These are phyloP conservation scores for Eledona agricola DNA, from an alignment of 2,888 invertebrate genomes.

Conservation along the genomic window DNA sequence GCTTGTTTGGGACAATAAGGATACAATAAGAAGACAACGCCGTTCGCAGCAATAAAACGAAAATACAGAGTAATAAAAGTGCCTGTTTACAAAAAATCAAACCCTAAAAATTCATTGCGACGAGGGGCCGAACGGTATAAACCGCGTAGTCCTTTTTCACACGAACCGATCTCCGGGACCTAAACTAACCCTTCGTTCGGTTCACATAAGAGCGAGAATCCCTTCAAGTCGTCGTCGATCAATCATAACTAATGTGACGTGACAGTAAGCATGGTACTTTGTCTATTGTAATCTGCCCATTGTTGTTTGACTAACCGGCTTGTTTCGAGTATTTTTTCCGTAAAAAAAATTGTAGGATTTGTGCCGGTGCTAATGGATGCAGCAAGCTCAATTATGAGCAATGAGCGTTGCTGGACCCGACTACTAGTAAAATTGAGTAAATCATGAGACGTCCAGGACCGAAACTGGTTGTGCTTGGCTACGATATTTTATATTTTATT, in stretches of 20 bases:
- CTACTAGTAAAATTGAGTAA: slow-evolving; percentile 45
- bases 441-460: slow-evolving; percentile 52
- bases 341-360: slow-evolving; percentile 42
- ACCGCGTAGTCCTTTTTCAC: slow-evolving; percentile 57
- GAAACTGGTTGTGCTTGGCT: slow-evolving; percentile 54
- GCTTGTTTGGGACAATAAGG: slow-evolving; percentile 53
- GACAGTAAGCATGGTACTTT: slow-evolving; percentile 63
- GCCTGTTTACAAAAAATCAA: slow-evolving; percentile 53
- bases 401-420: too few species aligned
- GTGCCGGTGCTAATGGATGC: too few species aligned
- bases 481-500: slow-evolving; percentile 56
- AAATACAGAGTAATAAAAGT: slow-evolving; percentile 34
- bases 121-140: slow-evolving; percentile 56
- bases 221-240: slow-evolving; percentile 53
- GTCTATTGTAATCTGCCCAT: slow-evolving; percentile 64
- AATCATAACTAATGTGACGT: slow-evolving; percentile 64
- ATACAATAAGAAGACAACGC: slow-evolving; percentile 51
- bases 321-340: slow-evolving; percentile 56
- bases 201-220: slow-evolving; percentile 50
- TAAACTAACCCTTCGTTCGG: slow-evolving; percentile 46
- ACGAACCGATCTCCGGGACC: slow-evolving; percentile 44
- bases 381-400: too few species aligned
- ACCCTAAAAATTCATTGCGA: slow-evolving; percentile 56
- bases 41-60: slow-evolving; percentile 28
- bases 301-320: slow-evolving; percentile 58